Percentiles rank a stretch among this genome's conserved stretches.
phyloP scores from a whole-genome alignment of 2,888 invertebrate species.

The Drosophila neotestacea region DNA sequence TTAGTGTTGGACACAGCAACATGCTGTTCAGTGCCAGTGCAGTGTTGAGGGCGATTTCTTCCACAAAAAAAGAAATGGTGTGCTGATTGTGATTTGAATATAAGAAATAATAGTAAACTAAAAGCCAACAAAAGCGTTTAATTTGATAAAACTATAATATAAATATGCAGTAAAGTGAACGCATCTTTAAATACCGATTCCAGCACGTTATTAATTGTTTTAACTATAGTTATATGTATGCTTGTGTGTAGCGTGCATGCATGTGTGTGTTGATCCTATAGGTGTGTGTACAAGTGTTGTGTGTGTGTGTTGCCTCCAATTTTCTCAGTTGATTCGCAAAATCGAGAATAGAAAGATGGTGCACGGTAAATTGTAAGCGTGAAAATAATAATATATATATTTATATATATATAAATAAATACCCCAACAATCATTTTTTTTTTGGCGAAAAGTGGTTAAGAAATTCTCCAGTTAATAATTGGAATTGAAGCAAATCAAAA shows the following conservation, averaged over 20 bases:
- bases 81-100: slow-evolving; percentile 73
- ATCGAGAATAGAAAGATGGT: slow-evolving; percentile 79
- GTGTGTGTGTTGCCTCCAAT: slow-evolving; percentile 33
- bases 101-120: slow-evolving; percentile 37
- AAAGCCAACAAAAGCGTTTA: slow-evolving; percentile 21
- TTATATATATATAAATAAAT: slow-evolving; percentile 25
- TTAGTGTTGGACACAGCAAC: slow-evolving; percentile 46
- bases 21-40: slow-evolving; percentile 55
- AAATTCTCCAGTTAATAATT: slow-evolving; percentile 36
- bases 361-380: slow-evolving; percentile 69
- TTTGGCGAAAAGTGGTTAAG: slow-evolving; percentile 36
- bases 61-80: slow-evolving; percentile 63
- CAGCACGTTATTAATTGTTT: slow-evolving; percentile 64
- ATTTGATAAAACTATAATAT: slow-evolving; percentile 12
- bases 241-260: slow-evolving; percentile 33
- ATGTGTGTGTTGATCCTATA: slow-evolving; percentile 40
- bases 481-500: slow-evolving; percentile 55
- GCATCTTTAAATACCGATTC: slow-evolving; percentile 42
- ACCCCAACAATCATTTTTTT: slow-evolving; percentile 17
- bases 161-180: slow-evolving; percentile 25
- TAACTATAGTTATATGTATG: slow-evolving; percentile 69
- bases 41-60: slow-evolving; percentile 65
- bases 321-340: slow-evolving; percentile 72
- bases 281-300: slow-evolving; percentile 41
- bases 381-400: slow-evolving; percentile 53